A percentile compares a stretch with the other conserved stretches of the same genome.
These are phyloP conservation scores for Drosophila sp. DNA, from an alignment of 1,140 invertebrate species.

Conservation along the genomic window DNA sequence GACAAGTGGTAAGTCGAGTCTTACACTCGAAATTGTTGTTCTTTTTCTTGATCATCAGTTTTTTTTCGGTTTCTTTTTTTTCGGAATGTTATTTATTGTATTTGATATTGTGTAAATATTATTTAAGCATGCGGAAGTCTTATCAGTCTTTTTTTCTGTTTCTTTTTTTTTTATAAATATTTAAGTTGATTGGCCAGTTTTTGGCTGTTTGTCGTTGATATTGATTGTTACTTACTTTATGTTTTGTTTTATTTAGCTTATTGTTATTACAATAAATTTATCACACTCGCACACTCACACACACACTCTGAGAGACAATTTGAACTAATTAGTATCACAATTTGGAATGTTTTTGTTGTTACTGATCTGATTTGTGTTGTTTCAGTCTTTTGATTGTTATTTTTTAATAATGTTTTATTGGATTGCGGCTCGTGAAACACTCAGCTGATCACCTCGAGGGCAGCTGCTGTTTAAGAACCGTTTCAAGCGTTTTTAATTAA, in stretches of 20 bases:
- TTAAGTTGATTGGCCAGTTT: conserved; percentile 67
- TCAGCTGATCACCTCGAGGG: conserved; percentile 37
- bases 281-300: conserved; percentile 51
- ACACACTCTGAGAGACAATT: conserved; percentile 31
- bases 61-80: conserved; percentile 17
- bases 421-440: conserved; percentile 48
- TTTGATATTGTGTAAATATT: conserved; percentile 65
- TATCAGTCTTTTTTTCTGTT: conserved; percentile 54
- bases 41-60: conserved; percentile 19
- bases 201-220: conserved; percentile 22
- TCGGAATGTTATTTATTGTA: conserved; percentile 55
- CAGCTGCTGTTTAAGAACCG: conserved; percentile 54
- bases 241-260: conserved; percentile 46
- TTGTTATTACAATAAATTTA: conserved; percentile 55
- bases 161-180: conserved; percentile 11
- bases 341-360: conserved; percentile 47
- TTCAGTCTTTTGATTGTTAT: conserved; percentile 37
- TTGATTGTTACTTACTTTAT: conserved; percentile 64
- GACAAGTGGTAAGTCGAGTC: conserved; percentile 57
- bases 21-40: conserved; percentile 63
- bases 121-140: conserved; percentile 78
- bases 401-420: conserved; percentile 32
- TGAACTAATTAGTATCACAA: conserved; percentile 60
- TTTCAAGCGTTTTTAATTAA: conserved; percentile 9
- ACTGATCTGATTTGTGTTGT: conserved; percentile 13